A percentile compares a stretch with the other conserved stretches of the same genome.
Evolutionary conservation across 2,113 vertebrate genomes (phyloP).

Genomic region (Xenopus tropicalis): UCB_Xtro_10.0 CM004447.2:74436501-74437000

Average conservation of each 20-base stretch:
- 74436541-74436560: no score
- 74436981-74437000: no score
- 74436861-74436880: conserved; percentile 49
- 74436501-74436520: no score
- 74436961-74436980: conserved; percentile 55
- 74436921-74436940: conserved; percentile 24
- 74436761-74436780: conserved; percentile 22
- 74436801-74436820: conserved; percentile 59
- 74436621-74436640: no score
- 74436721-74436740: conserved; percentile 12
- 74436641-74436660: no score
- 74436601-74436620: no score
- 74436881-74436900: conserved; percentile 56
- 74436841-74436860: conserved; percentile 45
- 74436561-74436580: no score
- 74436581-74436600: no score
- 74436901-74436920: conserved; percentile 13
- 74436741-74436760: conserved; percentile 64
- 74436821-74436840: conserved; percentile 50
- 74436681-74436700: no score
- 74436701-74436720: not conserved
- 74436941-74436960: conserved; percentile 26
- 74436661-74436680: no score
- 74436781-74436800: conserved; percentile 51
- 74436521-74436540: no score